Base-by-base conservation (phyloP, 2,888 invertebrate genomes). In the Byasa hedistus region DNA sequence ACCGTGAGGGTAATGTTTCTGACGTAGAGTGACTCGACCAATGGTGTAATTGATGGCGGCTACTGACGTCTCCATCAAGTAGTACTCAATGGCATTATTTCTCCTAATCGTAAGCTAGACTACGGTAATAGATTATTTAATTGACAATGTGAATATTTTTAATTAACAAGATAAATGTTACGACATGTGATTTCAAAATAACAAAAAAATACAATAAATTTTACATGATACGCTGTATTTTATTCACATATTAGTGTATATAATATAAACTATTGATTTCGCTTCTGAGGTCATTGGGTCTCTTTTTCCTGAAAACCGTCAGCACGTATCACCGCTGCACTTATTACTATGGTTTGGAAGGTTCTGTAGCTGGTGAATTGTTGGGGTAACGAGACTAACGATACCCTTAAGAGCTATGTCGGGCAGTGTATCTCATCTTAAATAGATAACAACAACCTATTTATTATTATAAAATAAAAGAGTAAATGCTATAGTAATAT, bases 71-170 rank as follows among this genome's bases (percentile, higher is more conserved):
- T 80, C 80, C 82, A 82, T 85, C 89, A 78, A 68, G 84, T 87
- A 88, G 87, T 86, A 86, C 85, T 86, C 87, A 85, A 89, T 89
- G 91, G 91, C 90, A 91, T 91, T 91, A 90, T 89, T 90, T 91
- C 89, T 90, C 86, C 76, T 89, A 87, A 86, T 74, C 86, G 70
- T 91, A 91, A 90, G 90, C 92, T 93, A 92, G 92, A 89, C 84
- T 89, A 91, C 92, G 87, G 90, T 90, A 91, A 92, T 92, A 92
- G 92, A 93, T 91, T 92, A 93, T 92, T 91, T 89, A 90, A 93
- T 92, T 92, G 92, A 93, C 91, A 93, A 92, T 93, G 93, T 93
- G 93, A 93, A 93, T 93, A 93, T 93, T 93, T 93, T 93, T 93
- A 93, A 93, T 93, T 77, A 91, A 89, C 90, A 92, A 93, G 91